Evolutionary conservation across 2,888 invertebrate species (phyloP), one percentile per base, ranked within the genome.

Genomic region (Diplolepis rosae): DNA sequence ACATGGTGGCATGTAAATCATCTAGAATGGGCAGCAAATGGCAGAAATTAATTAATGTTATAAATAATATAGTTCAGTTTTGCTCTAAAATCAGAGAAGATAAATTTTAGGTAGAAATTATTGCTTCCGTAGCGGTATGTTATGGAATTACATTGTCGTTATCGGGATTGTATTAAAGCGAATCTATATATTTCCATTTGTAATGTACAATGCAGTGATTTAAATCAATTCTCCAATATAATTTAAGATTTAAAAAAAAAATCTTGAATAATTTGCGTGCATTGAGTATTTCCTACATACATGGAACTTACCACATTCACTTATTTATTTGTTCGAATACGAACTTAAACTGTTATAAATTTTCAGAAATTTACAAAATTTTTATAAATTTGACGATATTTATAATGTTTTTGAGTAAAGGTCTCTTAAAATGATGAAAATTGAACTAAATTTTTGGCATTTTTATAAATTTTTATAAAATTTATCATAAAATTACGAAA

Each of bases 81-180:
- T 7, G 7, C 61, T 27, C 27, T 61, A 24, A 61, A 61, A 24
- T 39, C 61, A 27, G 39, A 27, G 39, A 9, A 42, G 35, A 61
- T 61, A 42, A 24, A 39, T 61, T 24, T 61, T 61, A 42, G n/a
- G 39, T 61, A 61, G 61, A 61, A 61, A 42, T 61, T 61, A 61
- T 61, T 15, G 35, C 39, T 35, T 39, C 61, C 61, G 61, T 39
- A 39, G 7, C n/a, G 24, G n/a, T 61, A 24, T 22, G 61, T 61
- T 61, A 27, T 61, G 35, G 24, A 61, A 61, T 39, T 61, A 54
- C 39, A 61, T 27, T 61, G 39, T 42, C 39, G 61, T 61, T 61
- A 61, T 61, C 61, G 61, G 24, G 61, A 61, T 61, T 61, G 61
- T 27, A 35, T 24, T 48, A 35, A 22, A 24, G 56, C 7, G 13